phyloP scores from a whole-genome alignment of 2,797 vertebrate genomes.

The Euthynnus affinis region DNA sequence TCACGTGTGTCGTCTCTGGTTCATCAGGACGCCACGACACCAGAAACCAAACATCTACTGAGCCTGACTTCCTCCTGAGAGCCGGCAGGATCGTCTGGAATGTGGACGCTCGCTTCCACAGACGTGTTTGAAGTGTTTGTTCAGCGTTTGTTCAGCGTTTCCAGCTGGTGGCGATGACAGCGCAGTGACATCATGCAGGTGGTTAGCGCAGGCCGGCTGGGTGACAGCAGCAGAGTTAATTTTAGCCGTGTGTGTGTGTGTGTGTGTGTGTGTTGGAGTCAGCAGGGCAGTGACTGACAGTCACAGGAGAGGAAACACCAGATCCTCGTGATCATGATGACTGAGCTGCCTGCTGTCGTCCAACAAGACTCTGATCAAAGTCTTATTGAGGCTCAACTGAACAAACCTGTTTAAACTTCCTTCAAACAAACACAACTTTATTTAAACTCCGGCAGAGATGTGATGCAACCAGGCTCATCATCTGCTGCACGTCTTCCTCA shows the following conservation, averaged over 20 bases:
- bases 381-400: too few species aligned
- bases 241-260: constrained; percentile 19
- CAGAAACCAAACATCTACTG: neutral
- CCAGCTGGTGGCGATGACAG: neutral
- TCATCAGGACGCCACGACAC: neutral
- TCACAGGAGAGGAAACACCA: constrained; percentile 65
- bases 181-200: constrained; percentile 14
- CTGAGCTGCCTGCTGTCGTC: neutral
- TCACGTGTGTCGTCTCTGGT: too few species aligned
- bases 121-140: neutral
- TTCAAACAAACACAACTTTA: too few species aligned
- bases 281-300: constrained; percentile 55
- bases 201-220: neutral
- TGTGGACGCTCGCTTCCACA: too few species aligned
- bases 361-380: too few species aligned
- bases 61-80: neutral
- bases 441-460: too few species aligned
- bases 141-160: constrained; percentile 19
- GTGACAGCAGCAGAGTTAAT: constrained; percentile 23
- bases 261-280: neutral
- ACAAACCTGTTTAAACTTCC: too few species aligned
- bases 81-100: too few species aligned
- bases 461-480: too few species aligned
- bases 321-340: constrained; percentile 48
- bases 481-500: too few species aligned